A percentile compares a stretch with the other conserved stretches of the same genome.
Conservation (phyloP, 2,113 vertebrate genomes). For the Cyrtonyx montezumae region DNA sequence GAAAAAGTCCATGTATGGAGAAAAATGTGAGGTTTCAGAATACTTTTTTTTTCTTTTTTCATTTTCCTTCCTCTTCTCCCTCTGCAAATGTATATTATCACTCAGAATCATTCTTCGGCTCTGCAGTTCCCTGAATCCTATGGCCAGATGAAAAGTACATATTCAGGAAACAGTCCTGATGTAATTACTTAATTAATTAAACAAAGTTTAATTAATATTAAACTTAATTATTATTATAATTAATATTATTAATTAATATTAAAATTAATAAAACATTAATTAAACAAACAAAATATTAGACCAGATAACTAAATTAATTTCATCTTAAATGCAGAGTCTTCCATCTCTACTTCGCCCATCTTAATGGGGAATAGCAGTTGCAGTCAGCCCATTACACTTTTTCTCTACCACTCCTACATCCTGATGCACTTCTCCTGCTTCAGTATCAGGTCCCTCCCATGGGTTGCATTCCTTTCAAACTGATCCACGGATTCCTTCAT, state of each 20-base stretch:
- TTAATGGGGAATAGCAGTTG: background rate
- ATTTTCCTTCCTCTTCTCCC: background rate
- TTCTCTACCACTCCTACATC: background rate
- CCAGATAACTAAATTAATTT: background rate
- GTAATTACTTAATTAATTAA: too few species aligned
- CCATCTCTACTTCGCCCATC: background rate
- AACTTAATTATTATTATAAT: too few species aligned
- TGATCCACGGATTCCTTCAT: background rate
- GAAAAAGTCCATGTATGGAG: background rate
- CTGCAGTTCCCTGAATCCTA: background rate
- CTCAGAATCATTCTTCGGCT: background rate
- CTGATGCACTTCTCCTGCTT: background rate
- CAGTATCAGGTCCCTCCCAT: background rate
- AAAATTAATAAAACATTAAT: too few species aligned
- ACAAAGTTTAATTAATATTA: too few species aligned
- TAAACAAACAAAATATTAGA: background rate
- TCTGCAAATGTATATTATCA: background rate
- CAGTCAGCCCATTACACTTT: background rate
- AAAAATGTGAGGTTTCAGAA: background rate
- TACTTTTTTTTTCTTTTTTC: background rate
- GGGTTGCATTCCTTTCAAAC: background rate
- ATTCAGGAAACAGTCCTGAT: background rate
- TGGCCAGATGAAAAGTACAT: background rate
- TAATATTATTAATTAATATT: too few species aligned
- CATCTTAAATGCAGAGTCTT: background rate